Evolutionary conservation across 1,140 invertebrate genomes (phyloP).

Genomic region (Sarcophaga peregrina): DNA sequence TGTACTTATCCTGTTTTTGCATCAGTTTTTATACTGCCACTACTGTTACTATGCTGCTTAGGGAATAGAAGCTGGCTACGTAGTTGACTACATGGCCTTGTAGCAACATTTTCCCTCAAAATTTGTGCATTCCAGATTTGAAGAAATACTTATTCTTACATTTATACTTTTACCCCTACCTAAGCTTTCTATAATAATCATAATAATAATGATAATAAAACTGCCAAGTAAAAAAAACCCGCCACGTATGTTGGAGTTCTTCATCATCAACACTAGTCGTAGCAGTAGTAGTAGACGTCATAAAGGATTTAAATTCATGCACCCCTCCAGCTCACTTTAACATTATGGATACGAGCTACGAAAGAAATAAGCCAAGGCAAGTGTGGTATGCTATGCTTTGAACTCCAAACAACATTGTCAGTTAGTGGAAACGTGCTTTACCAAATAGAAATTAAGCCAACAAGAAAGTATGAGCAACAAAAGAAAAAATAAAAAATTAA

Average conservation of each 20-base stretch:
- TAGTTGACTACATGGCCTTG: too few relatives aligned
- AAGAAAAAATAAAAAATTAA: neutral
- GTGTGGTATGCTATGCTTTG: neutral
- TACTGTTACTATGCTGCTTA: too few relatives aligned
- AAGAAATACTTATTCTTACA: too few relatives aligned
- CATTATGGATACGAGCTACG: too few relatives aligned
- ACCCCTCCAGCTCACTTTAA: neutral
- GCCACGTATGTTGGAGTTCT: constrained; percentile 18
- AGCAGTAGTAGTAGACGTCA: constrained; percentile 18
- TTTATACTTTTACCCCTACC: neutral
- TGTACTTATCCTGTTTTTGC: too few relatives aligned
- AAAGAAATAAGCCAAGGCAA: neutral
- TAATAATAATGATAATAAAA: neutral
- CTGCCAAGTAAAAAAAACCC: neutral
- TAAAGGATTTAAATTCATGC: constrained; percentile 8
- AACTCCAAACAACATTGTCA: constrained; percentile 22
- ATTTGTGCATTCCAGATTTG: too few relatives aligned
- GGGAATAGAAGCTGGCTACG: too few relatives aligned
- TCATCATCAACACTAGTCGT: constrained; percentile 16
- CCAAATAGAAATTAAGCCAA: neutral
- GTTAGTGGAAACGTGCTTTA: constrained; percentile 12
- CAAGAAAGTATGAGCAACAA: neutral
- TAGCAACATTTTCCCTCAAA: too few relatives aligned
- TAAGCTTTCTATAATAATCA: too few relatives aligned
- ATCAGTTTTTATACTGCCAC: too few relatives aligned